Percentiles rank a stretch among this genome's conserved stretches.
Evolutionary conservation across 1,140 invertebrate genomes (phyloP).

Genomic region (Euura saliciscinereae): DNA sequence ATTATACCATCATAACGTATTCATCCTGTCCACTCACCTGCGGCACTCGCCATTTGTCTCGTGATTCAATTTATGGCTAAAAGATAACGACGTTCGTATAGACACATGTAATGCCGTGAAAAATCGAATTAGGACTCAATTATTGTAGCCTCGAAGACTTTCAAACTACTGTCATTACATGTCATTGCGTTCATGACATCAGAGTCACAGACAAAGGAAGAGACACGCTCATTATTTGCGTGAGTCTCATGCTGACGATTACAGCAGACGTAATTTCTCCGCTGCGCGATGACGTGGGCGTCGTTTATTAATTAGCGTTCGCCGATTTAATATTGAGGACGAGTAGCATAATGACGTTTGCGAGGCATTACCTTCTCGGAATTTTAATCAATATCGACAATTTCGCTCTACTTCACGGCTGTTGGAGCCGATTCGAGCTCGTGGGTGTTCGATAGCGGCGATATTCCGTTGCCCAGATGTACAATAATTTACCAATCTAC

Average conservation of each 20-base stretch:
- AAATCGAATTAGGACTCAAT: too few species aligned
- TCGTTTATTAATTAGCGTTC: not conserved
- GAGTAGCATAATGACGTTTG: not conserved
- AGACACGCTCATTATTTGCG: too few species aligned
- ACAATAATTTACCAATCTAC: not conserved
- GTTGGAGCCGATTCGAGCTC: too few species aligned
- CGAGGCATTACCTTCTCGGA: not conserved
- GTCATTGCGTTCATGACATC: too few species aligned
- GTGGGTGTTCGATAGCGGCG: too few species aligned
- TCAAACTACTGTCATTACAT: too few species aligned
- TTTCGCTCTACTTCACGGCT: not conserved
- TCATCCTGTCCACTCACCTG: conserved; percentile 55
- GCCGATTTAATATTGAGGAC: not conserved
- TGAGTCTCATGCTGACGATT: too few species aligned
- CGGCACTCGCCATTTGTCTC: conserved; percentile 22
- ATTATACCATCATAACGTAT: conserved; percentile 54
- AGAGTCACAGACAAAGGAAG: too few species aligned
- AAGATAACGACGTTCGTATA: not conserved
- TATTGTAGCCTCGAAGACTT: too few species aligned
- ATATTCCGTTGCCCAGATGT: too few species aligned
- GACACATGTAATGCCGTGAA: too few species aligned
- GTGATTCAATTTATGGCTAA: conserved; percentile 8
- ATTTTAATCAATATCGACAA: not conserved
- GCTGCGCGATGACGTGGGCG: not conserved
- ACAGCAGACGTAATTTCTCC: too few species aligned